phyloP scores from a whole-genome alignment of 2,797 vertebrate genomes.

The Steatocranus sp. region DNA sequence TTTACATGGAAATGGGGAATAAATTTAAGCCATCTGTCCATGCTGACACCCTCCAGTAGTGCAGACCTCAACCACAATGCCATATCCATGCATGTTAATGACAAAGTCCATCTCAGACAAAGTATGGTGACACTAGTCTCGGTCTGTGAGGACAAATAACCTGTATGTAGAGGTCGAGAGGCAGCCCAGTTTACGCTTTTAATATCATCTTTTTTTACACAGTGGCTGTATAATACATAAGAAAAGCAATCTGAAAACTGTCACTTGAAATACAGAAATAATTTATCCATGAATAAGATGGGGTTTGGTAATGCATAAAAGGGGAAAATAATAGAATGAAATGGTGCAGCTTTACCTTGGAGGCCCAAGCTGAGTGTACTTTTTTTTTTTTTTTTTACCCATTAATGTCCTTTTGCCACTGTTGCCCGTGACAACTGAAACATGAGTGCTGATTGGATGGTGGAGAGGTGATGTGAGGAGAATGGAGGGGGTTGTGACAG shows the following conservation, averaged over 20 bases:
- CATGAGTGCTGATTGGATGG: conserved; percentile 89
- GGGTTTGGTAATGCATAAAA: conserved; percentile 50
- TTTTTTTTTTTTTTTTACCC: conserved; percentile 83
- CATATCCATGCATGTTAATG: conserved; percentile 82
- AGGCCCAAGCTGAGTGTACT: conserved; percentile 53
- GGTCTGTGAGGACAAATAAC: conserved; percentile 5
- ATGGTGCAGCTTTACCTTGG: conserved; percentile 77
- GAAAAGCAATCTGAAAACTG: conserved; percentile 64
- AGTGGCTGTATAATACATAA: conserved; percentile 3
- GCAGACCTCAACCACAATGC: conserved; percentile 71
- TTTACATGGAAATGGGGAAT: conserved; percentile 86
- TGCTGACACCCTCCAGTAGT: conserved; percentile 77
- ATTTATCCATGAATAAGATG: conserved; percentile 48
- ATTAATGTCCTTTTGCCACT: conserved; percentile 84
- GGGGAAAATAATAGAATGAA: conserved; percentile 62
- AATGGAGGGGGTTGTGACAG: conserved; percentile 86
- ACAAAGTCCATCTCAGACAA: conserved; percentile 71
- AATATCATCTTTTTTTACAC: conserved; percentile 12
- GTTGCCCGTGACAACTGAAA: conserved; percentile 90
- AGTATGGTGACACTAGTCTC: conserved; percentile 34
- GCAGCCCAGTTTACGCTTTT: neutral
- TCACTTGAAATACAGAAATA: conserved; percentile 43
- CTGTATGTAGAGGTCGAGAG: conserved; percentile 2
- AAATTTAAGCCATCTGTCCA: conserved; percentile 91
- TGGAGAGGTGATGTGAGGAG: conserved; percentile 89